Conservation (phyloP, 2,113 vertebrate species). For the Clupea harengus region DNA sequence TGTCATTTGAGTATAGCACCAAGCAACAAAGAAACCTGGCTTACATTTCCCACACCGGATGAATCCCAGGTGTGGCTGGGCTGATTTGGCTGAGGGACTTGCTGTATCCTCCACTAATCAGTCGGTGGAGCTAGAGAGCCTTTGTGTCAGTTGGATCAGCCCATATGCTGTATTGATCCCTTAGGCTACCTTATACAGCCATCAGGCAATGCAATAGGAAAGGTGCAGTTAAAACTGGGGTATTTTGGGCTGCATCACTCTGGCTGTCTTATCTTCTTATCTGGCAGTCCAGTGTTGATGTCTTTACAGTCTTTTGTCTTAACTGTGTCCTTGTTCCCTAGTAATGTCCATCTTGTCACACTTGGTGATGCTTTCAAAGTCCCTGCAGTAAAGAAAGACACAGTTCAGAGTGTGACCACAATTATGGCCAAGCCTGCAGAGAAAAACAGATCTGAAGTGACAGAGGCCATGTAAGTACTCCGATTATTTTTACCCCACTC, state of each 20-base stretch:
- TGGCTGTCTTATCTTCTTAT: neutral
- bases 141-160: neutral
- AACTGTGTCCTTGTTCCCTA: neutral
- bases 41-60: neutral
- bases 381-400: neutral
- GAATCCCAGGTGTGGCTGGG: neutral
- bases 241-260: neutral
- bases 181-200: neutral
- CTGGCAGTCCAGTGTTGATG: neutral
- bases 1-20: too few species aligned
- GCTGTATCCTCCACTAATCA: neutral
- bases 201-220: neutral
- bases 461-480: neutral
- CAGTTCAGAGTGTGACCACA: neutral
- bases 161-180: neutral
- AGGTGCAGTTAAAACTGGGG: neutral
- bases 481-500: neutral
- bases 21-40: neutral
- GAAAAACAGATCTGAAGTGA: constrained; percentile 2
- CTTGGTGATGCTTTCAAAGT: neutral
- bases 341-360: neutral
- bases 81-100: neutral
- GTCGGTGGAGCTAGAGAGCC: neutral
- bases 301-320: neutral
- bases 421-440: neutral